These are phyloP conservation scores for Myrmecobius fasciatus DNA, from an alignment of 2,113 vertebrate genomes.

Conservation along the genomic window DNA sequence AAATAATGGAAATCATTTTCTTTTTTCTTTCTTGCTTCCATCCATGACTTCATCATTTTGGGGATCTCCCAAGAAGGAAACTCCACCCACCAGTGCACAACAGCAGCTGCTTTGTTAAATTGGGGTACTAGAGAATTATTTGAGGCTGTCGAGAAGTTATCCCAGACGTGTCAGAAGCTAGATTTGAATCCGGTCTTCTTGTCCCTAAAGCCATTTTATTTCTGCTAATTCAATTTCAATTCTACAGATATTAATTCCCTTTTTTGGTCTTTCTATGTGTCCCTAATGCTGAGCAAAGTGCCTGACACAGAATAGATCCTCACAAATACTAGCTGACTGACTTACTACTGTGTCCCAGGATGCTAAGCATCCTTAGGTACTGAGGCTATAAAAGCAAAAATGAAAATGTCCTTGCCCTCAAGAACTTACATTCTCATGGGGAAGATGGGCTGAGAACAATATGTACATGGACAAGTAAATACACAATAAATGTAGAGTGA, in stretches of 20 bases:
- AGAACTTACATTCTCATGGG: not conserved
- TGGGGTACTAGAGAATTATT: not conserved
- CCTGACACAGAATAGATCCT: not conserved
- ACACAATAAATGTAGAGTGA: not conserved
- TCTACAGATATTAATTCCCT: not conserved
- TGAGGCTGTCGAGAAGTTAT: not conserved
- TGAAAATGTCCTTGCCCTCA: not conserved
- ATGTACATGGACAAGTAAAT: not conserved
- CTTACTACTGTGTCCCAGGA: not conserved
- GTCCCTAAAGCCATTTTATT: not conserved
- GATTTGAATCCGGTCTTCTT: not conserved
- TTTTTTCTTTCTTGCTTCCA: not conserved
- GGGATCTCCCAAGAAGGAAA: not conserved
- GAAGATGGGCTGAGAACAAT: not conserved
- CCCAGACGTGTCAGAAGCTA: not conserved
- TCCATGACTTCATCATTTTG: not conserved
- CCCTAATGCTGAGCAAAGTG: not conserved
- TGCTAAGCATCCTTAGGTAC: not conserved
- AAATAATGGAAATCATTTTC: too few relatives aligned
- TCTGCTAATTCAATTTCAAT: not conserved
- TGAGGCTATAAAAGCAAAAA: not conserved
- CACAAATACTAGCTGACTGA: not conserved
- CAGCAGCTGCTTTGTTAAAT: not conserved
- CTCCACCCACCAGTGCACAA: not conserved
- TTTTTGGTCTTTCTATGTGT: not conserved